A percentile compares a stretch with the other conserved stretches of the same genome.
Conservation (phyloP, 2,888 invertebrate genomes). For the Saturnia japonica region DNA sequence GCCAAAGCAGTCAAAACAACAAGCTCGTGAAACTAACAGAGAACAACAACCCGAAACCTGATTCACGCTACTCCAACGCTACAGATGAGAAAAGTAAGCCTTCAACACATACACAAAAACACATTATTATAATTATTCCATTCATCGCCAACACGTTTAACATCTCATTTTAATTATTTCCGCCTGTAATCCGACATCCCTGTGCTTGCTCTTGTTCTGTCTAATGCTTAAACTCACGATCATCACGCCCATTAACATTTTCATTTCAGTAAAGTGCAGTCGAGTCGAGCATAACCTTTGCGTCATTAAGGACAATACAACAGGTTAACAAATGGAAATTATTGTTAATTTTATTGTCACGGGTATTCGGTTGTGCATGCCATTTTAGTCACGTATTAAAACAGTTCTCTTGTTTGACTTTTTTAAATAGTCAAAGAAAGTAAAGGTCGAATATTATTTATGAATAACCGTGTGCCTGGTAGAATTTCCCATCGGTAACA, state of each 20-base stretch:
- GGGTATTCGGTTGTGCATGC: constrained; percentile 50
- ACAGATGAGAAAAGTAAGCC: constrained; percentile 55
- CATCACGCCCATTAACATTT: constrained; percentile 54
- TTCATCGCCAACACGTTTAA: background rate
- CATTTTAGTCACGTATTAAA: constrained; percentile 29
- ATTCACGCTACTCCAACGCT: constrained; percentile 51
- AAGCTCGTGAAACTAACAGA: constrained; percentile 68
- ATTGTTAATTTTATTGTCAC: constrained; percentile 32
- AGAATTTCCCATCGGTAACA: background rate
- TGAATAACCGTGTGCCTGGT: background rate
- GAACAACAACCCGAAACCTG: constrained; percentile 48
- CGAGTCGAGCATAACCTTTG: constrained; percentile 58
- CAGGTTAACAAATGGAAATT: constrained; percentile 51
- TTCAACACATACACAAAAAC: background rate
- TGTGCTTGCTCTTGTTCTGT: constrained; percentile 36
- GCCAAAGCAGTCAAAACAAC: constrained; percentile 55
- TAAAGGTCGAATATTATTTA: background rate
- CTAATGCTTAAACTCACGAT: constrained; percentile 46
- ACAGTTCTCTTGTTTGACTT: constrained; percentile 8
- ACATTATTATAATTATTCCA: background rate
- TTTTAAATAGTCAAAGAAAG: background rate
- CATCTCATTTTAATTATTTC: constrained; percentile 13
- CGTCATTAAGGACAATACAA: constrained; percentile 56
- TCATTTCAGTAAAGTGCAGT: constrained; percentile 64
- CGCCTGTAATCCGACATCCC: constrained; percentile 18